Conservation (phyloP, 2,797 vertebrate species). For the Argya squamiceps region DNA sequence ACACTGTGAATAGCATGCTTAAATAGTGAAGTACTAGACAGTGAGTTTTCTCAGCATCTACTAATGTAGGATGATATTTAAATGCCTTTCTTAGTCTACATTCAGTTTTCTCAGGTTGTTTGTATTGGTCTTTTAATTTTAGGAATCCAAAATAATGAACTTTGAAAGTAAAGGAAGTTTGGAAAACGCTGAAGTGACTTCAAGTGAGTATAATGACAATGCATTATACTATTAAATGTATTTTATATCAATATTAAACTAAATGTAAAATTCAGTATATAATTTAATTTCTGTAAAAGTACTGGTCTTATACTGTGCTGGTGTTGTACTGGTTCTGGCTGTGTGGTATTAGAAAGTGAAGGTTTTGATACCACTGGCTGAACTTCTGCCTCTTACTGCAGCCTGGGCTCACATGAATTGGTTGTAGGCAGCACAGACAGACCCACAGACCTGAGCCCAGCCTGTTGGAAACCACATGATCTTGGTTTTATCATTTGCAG, state of each 20-base stretch:
- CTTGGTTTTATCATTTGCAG: neutral
- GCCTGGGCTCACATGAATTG: no score
- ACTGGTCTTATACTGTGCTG: neutral
- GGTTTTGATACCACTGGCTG: neutral
- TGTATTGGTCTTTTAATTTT: constrained; percentile 17
- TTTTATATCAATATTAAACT: neutral
- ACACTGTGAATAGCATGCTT: neutral
- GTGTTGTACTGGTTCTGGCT: neutral
- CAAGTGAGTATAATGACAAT: constrained; percentile 65
- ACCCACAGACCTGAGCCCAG: neutral
- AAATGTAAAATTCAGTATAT: neutral
- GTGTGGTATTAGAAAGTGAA: neutral
- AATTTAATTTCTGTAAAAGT: neutral
- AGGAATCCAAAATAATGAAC: constrained; percentile 59
- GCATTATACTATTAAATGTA: neutral
- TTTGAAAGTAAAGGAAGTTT: constrained; percentile 37
- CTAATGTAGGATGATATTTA: neutral
- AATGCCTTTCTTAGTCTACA: neutral
- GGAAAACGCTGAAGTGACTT: constrained; percentile 59
- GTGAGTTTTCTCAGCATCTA: neutral
- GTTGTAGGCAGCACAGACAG: neutral
- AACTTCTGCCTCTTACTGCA: neutral
- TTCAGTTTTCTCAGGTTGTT: neutral
- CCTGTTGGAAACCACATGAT: neutral
- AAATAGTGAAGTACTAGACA: neutral